These are phyloP conservation scores for Prinia subflava DNA, from an alignment of 2,113 vertebrate genomes.

Conservation along the genomic window DNA sequence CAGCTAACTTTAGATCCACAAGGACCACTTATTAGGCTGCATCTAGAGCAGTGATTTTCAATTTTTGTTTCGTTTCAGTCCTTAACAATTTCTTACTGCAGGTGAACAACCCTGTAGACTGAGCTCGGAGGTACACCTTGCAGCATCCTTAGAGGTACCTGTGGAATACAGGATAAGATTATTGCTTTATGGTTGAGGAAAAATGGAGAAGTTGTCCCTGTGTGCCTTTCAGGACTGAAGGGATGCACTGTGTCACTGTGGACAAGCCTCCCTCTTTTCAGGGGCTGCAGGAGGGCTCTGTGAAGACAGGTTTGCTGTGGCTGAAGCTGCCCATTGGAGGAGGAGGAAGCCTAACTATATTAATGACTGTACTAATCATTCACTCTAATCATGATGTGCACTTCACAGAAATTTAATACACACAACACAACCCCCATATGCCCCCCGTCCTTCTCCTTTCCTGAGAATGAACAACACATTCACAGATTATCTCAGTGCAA, in stretches of 20 bases:
- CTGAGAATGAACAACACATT: not conserved
- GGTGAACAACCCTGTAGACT: not conserved
- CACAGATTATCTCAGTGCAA: not conserved
- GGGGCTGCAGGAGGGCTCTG: not conserved
- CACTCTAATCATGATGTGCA: not conserved
- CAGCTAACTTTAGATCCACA: not conserved
- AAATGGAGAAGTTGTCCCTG: not conserved
- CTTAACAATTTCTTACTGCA: not conserved
- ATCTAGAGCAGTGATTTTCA: not conserved
- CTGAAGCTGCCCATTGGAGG: not conserved
- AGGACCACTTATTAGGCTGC: not conserved
- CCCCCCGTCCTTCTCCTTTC: not conserved
- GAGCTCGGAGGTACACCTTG: not conserved
- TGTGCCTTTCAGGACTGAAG: not conserved
- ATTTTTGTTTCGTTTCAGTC: not conserved
- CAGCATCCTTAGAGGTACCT: not conserved
- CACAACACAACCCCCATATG: no score
- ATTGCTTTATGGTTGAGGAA: not conserved
- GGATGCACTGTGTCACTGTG: accelerated
- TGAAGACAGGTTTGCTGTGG: not conserved
- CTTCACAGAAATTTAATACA: not conserved
- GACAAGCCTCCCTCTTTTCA: not conserved
- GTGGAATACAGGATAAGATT: not conserved
- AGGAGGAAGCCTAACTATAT: not conserved
- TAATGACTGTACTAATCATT: not conserved